Evolutionary conservation across 2,113 vertebrate species (phyloP).

Genomic region (Polyodon spathula): DNA sequence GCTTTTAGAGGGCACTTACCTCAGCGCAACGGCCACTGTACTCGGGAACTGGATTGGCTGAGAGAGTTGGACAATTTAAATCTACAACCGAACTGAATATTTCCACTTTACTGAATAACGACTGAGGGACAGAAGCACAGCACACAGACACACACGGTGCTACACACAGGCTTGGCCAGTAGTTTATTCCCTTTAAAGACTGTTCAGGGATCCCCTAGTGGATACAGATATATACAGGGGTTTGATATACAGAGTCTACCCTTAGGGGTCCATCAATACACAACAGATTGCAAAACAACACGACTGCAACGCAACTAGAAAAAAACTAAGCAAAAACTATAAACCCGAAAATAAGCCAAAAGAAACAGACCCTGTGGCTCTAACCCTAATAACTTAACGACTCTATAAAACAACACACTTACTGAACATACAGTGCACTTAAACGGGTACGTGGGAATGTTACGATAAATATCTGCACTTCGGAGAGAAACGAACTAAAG

Average conservation of each 20-base stretch:
- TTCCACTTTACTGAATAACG: too few relatives aligned
- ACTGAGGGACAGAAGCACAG: background rate
- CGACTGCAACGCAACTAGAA: constrained; percentile 61
- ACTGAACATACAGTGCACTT: constrained; percentile 65
- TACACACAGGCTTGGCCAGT: constrained; percentile 49
- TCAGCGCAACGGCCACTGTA: too few relatives aligned
- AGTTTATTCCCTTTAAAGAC: constrained; percentile 68
- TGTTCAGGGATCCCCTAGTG: constrained; percentile 57
- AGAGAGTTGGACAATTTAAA: too few relatives aligned
- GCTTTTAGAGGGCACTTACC: too few relatives aligned
- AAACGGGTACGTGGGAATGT: constrained; percentile 64
- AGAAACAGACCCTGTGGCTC: constrained; percentile 36
- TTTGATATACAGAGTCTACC: constrained; percentile 62
- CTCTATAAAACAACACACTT: constrained; percentile 56
- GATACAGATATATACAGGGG: constrained; percentile 60
- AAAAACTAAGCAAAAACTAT: constrained; percentile 43
- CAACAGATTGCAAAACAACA: constrained; percentile 71
- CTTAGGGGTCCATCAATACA: constrained; percentile 67
- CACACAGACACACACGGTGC: too few relatives aligned
- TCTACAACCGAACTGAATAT: too few relatives aligned
- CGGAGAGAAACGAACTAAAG: constrained; percentile 33
- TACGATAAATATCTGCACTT: constrained; percentile 67
- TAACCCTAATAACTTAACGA: constrained; percentile 57
- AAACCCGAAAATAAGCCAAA: constrained; percentile 4
- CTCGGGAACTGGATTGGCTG: too few relatives aligned